Evolutionary conservation across 2,888 invertebrate species (phyloP), one percentile per base, ranked within the genome.

Genomic region (Argyresthia goedartella): DNA sequence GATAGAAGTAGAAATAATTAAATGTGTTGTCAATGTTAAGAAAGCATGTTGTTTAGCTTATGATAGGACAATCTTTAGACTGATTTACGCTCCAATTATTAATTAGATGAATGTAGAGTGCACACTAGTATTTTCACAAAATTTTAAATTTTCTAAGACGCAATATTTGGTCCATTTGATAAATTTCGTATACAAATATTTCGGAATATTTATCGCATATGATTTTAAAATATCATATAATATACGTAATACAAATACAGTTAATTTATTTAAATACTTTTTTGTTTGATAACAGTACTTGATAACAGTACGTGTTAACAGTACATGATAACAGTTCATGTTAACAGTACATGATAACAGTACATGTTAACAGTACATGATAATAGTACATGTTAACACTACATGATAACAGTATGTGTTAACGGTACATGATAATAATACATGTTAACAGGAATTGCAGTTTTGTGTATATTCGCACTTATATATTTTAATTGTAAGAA

Each of bases 51-150:
- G 39, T 39, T 39, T 64, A 67, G 65, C 60, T 65, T 81, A 75
- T 62, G 61, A 80, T 82, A 81, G 77, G 74, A 75, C 66, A 70
- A 79, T 72, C 73, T 78, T 73, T 85, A 84, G 85, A 85, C 85
- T 85, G 85, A 85, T 74, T 73, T 73, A 77, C 72, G 76, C 77
- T 78, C 79, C 81, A 80, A 76, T 50, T 52, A 48, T 73, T 64
- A 62, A 58, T 55, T 81, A 78, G 76, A 71, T 59, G 66, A 70
- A 65, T 25, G 65, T 59, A 66, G 63, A 63, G 57, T 67, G 66
- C 58, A 66, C 71, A 73, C 69, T 80, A 81, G 78, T 73, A 76
- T 80, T 77, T 76, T 71, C 73, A 79, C 65, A 67, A 73, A 76
- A 73, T 36, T 36, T 14, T 41, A 66, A 54, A 53, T 64, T 64